Conservation (phyloP, 2,797 vertebrate genomes). For the Margarornis squamiger region DNA sequence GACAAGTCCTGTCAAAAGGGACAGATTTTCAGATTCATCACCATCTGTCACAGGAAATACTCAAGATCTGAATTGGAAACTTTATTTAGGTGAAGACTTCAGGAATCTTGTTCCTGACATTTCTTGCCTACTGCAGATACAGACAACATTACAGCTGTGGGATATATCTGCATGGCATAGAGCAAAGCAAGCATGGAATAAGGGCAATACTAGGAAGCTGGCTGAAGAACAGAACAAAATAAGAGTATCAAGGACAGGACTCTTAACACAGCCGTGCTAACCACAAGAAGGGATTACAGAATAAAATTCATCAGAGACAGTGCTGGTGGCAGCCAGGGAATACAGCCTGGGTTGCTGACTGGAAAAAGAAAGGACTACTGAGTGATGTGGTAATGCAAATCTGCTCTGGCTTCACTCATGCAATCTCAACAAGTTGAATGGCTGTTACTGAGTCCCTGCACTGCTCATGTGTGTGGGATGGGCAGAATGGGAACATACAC, state of each 20-base stretch:
- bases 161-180: not conserved
- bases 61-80: not conserved
- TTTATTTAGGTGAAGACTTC: not conserved
- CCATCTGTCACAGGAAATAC: not conserved
- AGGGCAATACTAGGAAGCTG: not conserved
- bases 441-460: not conserved
- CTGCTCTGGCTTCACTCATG: not conserved
- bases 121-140: not conserved
- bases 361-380: not conserved
- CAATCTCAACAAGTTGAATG: not conserved
- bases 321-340: not conserved
- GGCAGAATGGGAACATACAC: not conserved
- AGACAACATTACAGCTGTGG: not conserved
- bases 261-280: not conserved
- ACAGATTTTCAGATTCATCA: not conserved
- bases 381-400: not conserved
- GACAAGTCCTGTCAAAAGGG: not conserved
- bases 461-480: not conserved
- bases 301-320: not conserved
- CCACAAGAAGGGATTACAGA: not conserved
- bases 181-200: not conserved
- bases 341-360: not conserved
- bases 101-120: not conserved
- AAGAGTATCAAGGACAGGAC: not conserved
- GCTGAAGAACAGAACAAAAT: not conserved